Conservation (phyloP, 2,113 vertebrate genomes). For the Calcarius ornatus region DNA sequence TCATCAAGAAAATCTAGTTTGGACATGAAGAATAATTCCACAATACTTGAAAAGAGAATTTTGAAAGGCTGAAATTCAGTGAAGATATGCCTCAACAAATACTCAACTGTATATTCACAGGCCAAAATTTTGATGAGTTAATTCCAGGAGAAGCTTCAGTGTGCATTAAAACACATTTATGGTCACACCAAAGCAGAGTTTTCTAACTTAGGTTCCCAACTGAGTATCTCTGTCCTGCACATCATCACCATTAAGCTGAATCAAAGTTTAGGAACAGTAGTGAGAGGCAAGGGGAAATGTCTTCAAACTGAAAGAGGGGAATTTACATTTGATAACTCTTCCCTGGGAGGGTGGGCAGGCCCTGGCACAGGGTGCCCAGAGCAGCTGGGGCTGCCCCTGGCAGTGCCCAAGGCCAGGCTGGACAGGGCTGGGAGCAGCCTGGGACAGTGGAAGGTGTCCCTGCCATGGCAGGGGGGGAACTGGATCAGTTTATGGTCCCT, state of each 20-base stretch:
- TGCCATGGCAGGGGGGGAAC: not conserved
- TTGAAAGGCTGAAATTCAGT: not conserved
- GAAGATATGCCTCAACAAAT: not conserved
- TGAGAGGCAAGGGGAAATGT: not conserved
- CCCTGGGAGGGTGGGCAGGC: fast-evolving
- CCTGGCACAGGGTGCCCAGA: not conserved
- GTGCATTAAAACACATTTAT: not conserved
- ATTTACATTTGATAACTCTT: not conserved
- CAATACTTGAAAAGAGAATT: not conserved
- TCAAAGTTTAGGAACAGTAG: not conserved
- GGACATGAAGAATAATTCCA: not conserved
- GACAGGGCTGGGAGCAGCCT: fast-evolving
- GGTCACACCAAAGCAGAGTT: not conserved
- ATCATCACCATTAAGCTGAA: not conserved
- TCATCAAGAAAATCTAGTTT: not conserved
- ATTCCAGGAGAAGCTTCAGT: not conserved
- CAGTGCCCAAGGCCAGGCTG: fast-evolving
- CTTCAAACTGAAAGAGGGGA: not conserved
- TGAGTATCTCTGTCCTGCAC: not conserved
- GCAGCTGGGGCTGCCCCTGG: not conserved
- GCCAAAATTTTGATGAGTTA: not conserved
- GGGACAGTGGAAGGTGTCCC: not conserved
- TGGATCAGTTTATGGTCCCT: too few species aligned
- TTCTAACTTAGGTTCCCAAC: not conserved
- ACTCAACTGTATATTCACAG: not conserved